Conservation (phyloP, 1,140 invertebrate genomes). For the Polypedilum vanderplanki region DNA sequence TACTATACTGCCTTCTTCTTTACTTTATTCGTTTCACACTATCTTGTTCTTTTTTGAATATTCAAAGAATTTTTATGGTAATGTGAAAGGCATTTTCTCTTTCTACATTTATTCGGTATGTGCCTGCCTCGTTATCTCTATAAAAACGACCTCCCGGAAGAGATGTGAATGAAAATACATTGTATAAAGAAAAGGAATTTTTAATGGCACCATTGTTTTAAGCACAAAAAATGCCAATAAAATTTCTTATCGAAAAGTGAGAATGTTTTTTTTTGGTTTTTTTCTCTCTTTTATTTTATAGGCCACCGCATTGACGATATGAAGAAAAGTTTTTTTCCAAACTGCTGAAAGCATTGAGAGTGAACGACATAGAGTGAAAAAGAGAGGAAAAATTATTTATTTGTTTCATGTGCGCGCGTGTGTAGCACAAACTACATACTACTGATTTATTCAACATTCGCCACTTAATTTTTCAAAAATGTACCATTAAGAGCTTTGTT, state of each 20-base stretch:
- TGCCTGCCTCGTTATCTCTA: neutral
- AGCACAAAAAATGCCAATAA: conserved; percentile 23
- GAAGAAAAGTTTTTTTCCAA: neutral
- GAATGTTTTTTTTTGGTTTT: neutral
- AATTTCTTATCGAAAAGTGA: conserved; percentile 21
- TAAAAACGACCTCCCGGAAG: neutral
- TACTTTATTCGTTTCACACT: neutral
- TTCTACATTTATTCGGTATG: neutral
- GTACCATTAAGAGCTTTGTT: conserved; percentile 17
- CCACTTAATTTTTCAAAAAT: conserved; percentile 27
- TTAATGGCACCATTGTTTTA: conserved; percentile 20
- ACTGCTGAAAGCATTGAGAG: neutral
- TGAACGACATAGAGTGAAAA: neutral
- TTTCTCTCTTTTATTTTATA: neutral
- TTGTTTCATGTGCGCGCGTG: neutral
- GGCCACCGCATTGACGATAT: neutral
- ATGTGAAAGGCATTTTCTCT: neutral
- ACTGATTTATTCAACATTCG: conserved; percentile 23
- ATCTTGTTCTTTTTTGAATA: conserved; percentile 10
- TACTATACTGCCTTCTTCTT: neutral
- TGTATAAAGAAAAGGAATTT: neutral
- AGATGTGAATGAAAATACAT: too few species aligned
- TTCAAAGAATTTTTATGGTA: neutral
- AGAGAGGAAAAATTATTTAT: conserved; percentile 1
- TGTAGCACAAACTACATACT: neutral